phyloP scores from a whole-genome alignment of 2,113 vertebrate species.

The Spea bombifrons region DNA sequence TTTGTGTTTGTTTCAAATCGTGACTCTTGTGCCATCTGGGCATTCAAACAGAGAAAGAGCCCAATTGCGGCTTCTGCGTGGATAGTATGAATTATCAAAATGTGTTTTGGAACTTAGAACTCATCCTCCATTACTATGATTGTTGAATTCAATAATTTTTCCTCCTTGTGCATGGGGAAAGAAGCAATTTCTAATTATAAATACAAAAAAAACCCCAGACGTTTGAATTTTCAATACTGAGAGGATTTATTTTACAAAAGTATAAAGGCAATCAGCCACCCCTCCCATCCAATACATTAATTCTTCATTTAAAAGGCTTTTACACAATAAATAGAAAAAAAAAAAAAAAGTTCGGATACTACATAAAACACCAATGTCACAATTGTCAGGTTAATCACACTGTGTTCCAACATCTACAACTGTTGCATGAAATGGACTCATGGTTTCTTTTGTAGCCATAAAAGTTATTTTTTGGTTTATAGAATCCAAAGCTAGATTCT shows the following conservation, averaged over 20 bases:
- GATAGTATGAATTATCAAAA: too few relatives aligned
- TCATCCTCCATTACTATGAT: too few relatives aligned
- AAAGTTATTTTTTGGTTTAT: too few relatives aligned
- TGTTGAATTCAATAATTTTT: too few relatives aligned
- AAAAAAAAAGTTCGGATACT: slow-evolving; percentile 31
- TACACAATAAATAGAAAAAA: slow-evolving; percentile 45
- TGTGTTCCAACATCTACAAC: neutral
- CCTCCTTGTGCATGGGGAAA: too few relatives aligned
- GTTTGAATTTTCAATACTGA: slow-evolving; percentile 20
- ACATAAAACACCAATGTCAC: slow-evolving; percentile 16
- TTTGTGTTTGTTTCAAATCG: too few relatives aligned
- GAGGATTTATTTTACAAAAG: slow-evolving; percentile 50
- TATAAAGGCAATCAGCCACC: slow-evolving; percentile 44
- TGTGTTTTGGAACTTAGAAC: too few relatives aligned
- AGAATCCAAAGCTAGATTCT: too few relatives aligned
- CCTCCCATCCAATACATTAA: slow-evolving; percentile 43
- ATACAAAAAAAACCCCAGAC: slow-evolving; percentile 2
- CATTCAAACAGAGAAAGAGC: too few relatives aligned
- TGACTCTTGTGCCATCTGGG: too few relatives aligned
- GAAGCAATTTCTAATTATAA: too few relatives aligned
- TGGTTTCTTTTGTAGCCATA: neutral
- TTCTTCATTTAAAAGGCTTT: slow-evolving; percentile 43
- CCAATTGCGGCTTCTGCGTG: too few relatives aligned
- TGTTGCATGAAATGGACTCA: neutral
- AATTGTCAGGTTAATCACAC: slow-evolving; percentile 15